Conservation (phyloP, 1,140 invertebrate species). For the Bombus soroeensis region DNA sequence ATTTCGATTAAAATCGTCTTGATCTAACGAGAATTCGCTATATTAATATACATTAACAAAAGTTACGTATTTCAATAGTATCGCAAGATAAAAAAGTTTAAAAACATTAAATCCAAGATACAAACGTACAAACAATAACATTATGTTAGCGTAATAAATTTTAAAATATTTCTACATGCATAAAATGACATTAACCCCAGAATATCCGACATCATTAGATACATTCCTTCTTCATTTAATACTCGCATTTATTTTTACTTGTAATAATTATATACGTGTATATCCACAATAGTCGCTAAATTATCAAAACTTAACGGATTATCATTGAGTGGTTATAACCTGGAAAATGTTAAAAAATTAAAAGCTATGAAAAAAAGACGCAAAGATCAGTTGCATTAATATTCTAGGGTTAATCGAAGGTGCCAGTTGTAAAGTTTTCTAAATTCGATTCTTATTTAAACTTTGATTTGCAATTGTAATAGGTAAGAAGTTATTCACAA, state of each 20-base stretch:
- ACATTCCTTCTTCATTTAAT: neutral
- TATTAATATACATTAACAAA: neutral
- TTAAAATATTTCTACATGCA: neutral
- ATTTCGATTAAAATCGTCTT: neutral
- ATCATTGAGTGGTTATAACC: neutral
- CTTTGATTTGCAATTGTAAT: neutral
- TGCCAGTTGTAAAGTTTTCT: neutral
- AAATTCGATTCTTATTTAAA: neutral
- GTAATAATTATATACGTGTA: conserved; percentile 34
- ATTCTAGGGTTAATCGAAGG: conserved; percentile 44
- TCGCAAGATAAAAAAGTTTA: neutral
- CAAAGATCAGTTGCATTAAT: conserved; percentile 14
- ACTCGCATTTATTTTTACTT: conserved; percentile 38
- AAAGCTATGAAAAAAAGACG: neutral
- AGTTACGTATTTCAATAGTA: neutral
- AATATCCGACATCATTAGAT: neutral
- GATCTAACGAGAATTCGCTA: neutral
- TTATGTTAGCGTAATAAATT: neutral
- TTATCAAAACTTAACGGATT: conserved; percentile 29
- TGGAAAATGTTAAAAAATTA: neutral
- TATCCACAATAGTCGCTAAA: conserved; percentile 30
- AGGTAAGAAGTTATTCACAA: neutral
- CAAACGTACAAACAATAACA: neutral
- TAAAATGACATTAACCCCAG: conserved; percentile 25
- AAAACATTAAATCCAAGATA: neutral